Evolutionary conservation across 2,888 invertebrate species (phyloP).

Genomic region (Coleophora deauratella): DNA sequence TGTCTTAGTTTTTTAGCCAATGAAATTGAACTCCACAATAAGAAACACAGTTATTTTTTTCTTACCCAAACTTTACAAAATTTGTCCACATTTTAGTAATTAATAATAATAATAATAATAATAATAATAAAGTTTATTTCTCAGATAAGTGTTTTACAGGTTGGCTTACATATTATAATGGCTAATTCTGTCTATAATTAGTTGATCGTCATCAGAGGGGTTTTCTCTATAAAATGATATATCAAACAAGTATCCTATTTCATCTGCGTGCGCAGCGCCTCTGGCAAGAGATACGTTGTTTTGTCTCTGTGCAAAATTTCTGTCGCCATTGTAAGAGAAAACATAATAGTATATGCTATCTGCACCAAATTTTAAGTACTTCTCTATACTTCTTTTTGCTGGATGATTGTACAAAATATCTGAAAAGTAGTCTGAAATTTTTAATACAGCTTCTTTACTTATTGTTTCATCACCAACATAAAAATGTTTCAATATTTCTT

Average conservation of each 20-base stretch:
- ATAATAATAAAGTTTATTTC: no score
- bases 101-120: no score
- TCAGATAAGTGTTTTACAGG: no score
- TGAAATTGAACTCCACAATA: no score
- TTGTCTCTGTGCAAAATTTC: no score
- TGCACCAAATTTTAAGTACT: constrained; percentile 25
- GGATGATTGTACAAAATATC: constrained; percentile 5
- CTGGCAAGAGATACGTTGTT: constrained; percentile 19
- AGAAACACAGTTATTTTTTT: neutral
- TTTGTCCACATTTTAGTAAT: constrained; percentile 43
- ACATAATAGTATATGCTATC: constrained; percentile 5
- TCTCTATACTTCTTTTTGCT: constrained; percentile 18
- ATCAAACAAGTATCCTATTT: constrained; percentile 40
- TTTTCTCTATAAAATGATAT: constrained; percentile 6
- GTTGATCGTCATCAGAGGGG: constrained; percentile 27
- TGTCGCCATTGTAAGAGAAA: constrained; percentile 20
- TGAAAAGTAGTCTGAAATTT: neutral
- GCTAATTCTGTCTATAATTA: constrained; percentile 37
- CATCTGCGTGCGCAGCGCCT: constrained; percentile 33
- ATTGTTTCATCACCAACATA: constrained; percentile 5
- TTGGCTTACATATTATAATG: no score
- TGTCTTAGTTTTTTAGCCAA: no score
- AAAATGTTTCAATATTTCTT: neutral
- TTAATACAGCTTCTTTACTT: neutral
- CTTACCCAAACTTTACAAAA: constrained; percentile 4